Base-by-base conservation (phyloP, 2,797 vertebrate species). In the Peromyscus nudipes region DNA sequence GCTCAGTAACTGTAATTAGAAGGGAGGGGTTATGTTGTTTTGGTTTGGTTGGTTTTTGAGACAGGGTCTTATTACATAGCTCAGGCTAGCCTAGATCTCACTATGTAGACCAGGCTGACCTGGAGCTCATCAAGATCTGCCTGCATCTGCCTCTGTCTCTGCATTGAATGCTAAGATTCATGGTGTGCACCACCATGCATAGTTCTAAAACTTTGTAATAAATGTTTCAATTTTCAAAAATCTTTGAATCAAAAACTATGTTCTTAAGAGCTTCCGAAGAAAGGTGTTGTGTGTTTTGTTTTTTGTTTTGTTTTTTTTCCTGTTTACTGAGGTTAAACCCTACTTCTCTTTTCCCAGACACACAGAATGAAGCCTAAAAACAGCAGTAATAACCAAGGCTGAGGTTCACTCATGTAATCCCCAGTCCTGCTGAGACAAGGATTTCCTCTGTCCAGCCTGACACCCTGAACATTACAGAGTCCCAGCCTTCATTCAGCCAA, bases 151-250 rank as follows among this genome's bases (percentile, higher is more conserved):
- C 62, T 52, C 76, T 83, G 27, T 29, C 14, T 37, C n/a, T 25
- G 23, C 60, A 62, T 7, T 65, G 60, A 49, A 46, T 69, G 12
- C 64, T 52, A 12, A 21, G 65, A 37, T n/a, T n/a, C 83, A 69
- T 27, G 43, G 34, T 86, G 21, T 17, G n/a, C 64, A 69, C 65
- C 31, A 52, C 13, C 23, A 86, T 27, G 21, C 64, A 69, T 27
- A 31, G 64, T 25, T 21, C 84, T 69, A 25, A 79, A 37, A 52
- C 80, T 57, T 25, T 92, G 23, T 16, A 88, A 34, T 85, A 88
- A 29, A 91, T 77, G n/a, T 62, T 87, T 37, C 25, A 40, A 85
- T 89, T 62, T 86, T 43, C 92, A 91, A 92, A 96, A 95, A 40
- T 65, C 86, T 23, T 79, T 73, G 65, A 90, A 65, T 73, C 84